phyloP scores from a whole-genome alignment of 2,888 invertebrate species.

The Drosophila borborema region DNA sequence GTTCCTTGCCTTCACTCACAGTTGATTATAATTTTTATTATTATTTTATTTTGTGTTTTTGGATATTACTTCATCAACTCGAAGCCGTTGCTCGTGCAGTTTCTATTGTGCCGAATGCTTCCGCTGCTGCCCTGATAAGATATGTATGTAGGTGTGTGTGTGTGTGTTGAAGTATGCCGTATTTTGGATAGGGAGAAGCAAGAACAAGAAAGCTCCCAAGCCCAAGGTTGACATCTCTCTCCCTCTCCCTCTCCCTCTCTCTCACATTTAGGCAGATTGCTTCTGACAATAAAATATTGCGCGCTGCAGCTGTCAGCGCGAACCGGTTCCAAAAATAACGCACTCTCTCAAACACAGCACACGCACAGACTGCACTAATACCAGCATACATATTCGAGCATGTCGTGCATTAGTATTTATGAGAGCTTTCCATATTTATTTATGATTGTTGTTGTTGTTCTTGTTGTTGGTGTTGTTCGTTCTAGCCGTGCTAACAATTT shows the following conservation, averaged over 20 bases:
- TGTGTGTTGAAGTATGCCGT: conserved; percentile 19
- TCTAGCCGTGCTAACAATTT: conserved; percentile 23
- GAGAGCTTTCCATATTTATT: conserved; percentile 33
- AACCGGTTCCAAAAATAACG: conserved; percentile 73
- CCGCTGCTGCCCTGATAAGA: conserved; percentile 62
- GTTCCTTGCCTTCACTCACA: conserved; percentile 35
- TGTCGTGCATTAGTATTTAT: conserved; percentile 12
- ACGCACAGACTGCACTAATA: conserved; percentile 13
- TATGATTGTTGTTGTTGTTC: conserved; percentile 17
- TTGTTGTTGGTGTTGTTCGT: neutral
- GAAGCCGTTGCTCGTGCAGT: conserved; percentile 30
- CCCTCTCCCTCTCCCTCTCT: conserved; percentile 29
- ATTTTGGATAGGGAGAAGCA: conserved; percentile 8
- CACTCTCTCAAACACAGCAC: conserved; percentile 26
- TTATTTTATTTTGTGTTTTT: conserved; percentile 44
- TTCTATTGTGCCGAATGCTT: conserved; percentile 42
- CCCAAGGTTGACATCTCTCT: conserved; percentile 60
- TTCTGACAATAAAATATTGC: conserved; percentile 40
- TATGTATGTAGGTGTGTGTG: conserved; percentile 24
- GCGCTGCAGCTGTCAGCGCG: conserved; percentile 62
- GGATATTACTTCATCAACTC: conserved; percentile 69
- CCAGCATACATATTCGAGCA: neutral
- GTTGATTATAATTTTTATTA: conserved; percentile 58
- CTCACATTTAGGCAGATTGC: conserved; percentile 23
- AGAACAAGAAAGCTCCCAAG: conserved; percentile 61